Evolutionary conservation across 1,140 invertebrate genomes (phyloP).

Genomic region (Sweltsa coloradensis): DNA sequence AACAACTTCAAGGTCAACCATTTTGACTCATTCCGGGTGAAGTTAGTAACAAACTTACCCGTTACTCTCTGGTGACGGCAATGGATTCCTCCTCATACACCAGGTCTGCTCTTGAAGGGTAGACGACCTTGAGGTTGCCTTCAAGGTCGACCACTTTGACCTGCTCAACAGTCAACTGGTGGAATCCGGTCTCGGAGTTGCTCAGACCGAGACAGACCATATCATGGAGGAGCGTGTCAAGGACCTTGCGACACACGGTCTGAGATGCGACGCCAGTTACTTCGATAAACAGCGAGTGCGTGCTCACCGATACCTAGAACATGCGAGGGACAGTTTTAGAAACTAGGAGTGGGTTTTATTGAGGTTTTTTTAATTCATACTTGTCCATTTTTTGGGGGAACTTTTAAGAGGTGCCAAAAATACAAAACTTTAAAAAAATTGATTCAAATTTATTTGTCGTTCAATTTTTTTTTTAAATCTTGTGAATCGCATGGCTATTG

Average conservation of each 20-base stretch:
- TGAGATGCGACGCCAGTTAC: slow-evolving; percentile 58
- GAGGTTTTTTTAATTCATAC: too few species aligned
- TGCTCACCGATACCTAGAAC: slow-evolving; percentile 42
- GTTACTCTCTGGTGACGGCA: slow-evolving; percentile 26
- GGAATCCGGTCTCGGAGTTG: too few species aligned
- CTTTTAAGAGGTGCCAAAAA: too few species aligned
- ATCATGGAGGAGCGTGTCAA: slow-evolving; percentile 1
- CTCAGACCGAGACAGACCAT: neutral
- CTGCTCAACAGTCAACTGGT: slow-evolving; percentile 43
- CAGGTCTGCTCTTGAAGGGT: slow-evolving; percentile 64
- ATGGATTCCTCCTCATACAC: slow-evolving; percentile 33
- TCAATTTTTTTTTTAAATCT: too few species aligned
- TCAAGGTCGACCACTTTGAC: slow-evolving; percentile 55
- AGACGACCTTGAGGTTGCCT: slow-evolving; percentile 55
- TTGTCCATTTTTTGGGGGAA: too few species aligned
- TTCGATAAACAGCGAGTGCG: slow-evolving; percentile 58
- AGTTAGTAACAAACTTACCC: neutral
- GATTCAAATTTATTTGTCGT: too few species aligned
- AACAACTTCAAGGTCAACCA: too few species aligned
- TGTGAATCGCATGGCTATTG: too few species aligned
- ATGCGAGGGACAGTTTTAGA: too few species aligned
- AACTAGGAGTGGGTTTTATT: neutral
- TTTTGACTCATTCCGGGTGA: too few species aligned
- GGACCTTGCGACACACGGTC: slow-evolving; percentile 40
- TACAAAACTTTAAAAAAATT: too few species aligned